Percentiles rank a stretch among this genome's conserved stretches.
phyloP scores from a whole-genome alignment of 2,888 invertebrate genomes.

The Creontiades dilutus region DNA sequence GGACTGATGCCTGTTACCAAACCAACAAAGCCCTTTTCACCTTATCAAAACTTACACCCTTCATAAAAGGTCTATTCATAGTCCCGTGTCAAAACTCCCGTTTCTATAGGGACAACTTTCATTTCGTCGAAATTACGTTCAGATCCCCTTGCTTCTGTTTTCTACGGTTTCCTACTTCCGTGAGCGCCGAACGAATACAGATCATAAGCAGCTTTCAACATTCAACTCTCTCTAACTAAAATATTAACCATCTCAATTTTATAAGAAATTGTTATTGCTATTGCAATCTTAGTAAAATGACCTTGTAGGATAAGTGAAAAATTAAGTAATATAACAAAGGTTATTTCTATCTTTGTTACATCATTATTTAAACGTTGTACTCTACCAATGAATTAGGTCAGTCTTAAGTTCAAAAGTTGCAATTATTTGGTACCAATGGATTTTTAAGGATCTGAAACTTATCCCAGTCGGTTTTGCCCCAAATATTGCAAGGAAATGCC shows the following conservation, averaged over 20 bases:
- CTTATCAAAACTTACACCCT: slow-evolving; percentile 67
- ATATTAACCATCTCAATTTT: background rate
- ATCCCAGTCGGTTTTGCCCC: too few species aligned
- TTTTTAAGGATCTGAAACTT: too few species aligned
- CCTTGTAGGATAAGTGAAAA: too few species aligned
- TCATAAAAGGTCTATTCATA: slow-evolving; percentile 61
- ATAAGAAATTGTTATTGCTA: too few species aligned
- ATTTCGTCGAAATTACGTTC: slow-evolving; percentile 52
- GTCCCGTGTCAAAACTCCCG: slow-evolving; percentile 65
- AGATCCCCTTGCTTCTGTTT: slow-evolving; percentile 3
- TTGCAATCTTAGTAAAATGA: too few species aligned
- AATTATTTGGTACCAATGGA: too few species aligned
- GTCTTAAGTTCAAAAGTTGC: too few species aligned
- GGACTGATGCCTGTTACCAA: slow-evolving; percentile 54
- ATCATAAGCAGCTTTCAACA: background rate
- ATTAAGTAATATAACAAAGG: too few species aligned
- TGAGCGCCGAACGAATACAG: background rate
- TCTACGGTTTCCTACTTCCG: slow-evolving; percentile 29
- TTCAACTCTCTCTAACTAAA: background rate
- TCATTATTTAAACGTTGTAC: too few species aligned
- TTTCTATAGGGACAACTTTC: slow-evolving; percentile 54
- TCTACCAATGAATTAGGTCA: too few species aligned
- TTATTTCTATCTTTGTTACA: too few species aligned
- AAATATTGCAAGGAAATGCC: too few species aligned
- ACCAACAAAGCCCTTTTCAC: slow-evolving; percentile 53